phyloP scores from a whole-genome alignment of 2,888 invertebrate genomes.

The Amiota communis region DNA sequence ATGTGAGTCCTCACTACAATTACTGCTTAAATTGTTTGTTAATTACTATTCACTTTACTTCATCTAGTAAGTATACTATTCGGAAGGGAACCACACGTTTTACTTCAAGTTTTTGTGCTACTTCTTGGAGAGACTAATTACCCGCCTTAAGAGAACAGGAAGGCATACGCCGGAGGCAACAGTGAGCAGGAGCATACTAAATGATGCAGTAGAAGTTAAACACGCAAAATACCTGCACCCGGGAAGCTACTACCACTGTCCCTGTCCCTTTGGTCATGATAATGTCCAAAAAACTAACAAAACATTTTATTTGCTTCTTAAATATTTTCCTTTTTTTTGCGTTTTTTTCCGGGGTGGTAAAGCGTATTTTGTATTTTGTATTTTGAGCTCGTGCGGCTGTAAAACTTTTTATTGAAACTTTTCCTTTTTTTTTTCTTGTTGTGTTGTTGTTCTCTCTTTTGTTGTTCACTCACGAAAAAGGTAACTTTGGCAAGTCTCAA shows the following conservation, averaged over 20 bases:
- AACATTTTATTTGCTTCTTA: neutral
- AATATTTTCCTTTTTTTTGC: neutral
- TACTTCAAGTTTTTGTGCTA: conserved; percentile 1
- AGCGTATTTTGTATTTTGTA: neutral
- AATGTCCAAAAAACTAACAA: neutral
- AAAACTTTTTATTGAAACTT: conserved; percentile 24
- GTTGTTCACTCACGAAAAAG: neutral
- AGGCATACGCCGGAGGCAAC: conserved; percentile 42
- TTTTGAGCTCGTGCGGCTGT: conserved; percentile 16
- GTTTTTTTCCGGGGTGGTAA: neutral
- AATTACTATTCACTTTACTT: conserved; percentile 36
- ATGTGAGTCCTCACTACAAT: conserved; percentile 43
- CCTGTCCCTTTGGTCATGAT: neutral
- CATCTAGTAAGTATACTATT: neutral
- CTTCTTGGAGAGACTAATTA: conserved; percentile 29
- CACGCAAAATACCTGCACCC: conserved; percentile 3
- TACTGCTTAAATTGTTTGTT: conserved; percentile 61
- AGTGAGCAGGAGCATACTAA: conserved; percentile 23
- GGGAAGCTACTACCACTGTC: no score
- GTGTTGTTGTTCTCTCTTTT: conserved; percentile 8
- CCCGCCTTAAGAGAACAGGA: conserved; percentile 35
- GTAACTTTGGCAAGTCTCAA: neutral
- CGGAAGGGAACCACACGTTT: neutral
- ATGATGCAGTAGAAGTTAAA: conserved; percentile 35
- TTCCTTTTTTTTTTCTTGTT: no score